phyloP scores from a whole-genome alignment of 2,888 invertebrate species.

The Cheilosia grossa region DNA sequence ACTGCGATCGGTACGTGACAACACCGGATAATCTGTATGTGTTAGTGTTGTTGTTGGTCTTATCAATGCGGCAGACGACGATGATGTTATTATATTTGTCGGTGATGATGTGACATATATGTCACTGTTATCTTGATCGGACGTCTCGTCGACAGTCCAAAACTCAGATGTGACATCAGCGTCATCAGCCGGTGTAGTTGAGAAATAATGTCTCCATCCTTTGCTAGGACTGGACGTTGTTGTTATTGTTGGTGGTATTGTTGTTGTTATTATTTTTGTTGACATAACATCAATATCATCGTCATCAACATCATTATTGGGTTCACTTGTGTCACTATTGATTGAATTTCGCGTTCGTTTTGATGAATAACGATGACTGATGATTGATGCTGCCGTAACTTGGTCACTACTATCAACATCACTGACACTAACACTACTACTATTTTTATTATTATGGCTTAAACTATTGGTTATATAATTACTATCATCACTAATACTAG shows the following conservation, averaged over 20 bases:
- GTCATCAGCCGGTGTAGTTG: constrained; percentile 55
- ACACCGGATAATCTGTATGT: constrained; percentile 65
- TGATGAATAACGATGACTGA: constrained; percentile 58
- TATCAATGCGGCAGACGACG: constrained; percentile 49
- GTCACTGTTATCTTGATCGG: constrained; percentile 49
- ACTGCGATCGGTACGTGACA: constrained; percentile 83
- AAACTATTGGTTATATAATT: constrained; percentile 48
- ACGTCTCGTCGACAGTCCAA: constrained; percentile 46
- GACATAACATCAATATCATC: constrained; percentile 24
- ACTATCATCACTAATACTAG: constrained; percentile 66
- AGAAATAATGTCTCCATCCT: constrained; percentile 39
- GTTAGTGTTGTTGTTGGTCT: constrained; percentile 68
- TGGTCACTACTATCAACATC: constrained; percentile 68
- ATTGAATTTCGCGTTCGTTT: constrained; percentile 71
- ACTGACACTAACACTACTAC: constrained; percentile 61
- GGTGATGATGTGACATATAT: constrained; percentile 70
- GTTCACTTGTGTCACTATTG: constrained; percentile 65
- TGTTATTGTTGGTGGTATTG: constrained; percentile 46
- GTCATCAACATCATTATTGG: constrained; percentile 39
- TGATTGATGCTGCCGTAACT: constrained; percentile 79
- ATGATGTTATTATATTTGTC: constrained; percentile 39
- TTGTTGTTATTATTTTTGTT: constrained; percentile 30
- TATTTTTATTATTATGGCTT: constrained; percentile 43
- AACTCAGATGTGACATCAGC: constrained; percentile 51
- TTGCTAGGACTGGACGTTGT: not conserved